A percentile compares a stretch with the other conserved stretches of the same genome.
Evolutionary conservation across 2,113 vertebrate species (phyloP).

Genomic region (Pelodiscus sinensis): DNA sequence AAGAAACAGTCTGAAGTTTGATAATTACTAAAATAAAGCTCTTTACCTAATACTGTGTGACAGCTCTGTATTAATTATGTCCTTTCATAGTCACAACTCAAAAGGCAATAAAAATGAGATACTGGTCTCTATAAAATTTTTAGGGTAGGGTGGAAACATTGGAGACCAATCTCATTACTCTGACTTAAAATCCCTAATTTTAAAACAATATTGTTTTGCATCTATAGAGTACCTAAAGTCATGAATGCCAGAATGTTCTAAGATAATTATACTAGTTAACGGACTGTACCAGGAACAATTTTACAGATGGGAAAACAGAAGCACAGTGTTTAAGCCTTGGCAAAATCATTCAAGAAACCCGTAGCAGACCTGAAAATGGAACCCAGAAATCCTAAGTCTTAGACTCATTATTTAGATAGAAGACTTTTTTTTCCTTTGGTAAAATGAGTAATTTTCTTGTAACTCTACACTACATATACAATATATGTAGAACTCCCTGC

Average conservation of each 20-base stretch:
- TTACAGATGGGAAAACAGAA: background rate
- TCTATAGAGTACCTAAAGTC: too few species aligned
- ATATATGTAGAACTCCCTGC: background rate
- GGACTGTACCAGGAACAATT: background rate
- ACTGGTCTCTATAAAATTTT: background rate
- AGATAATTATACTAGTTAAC: background rate
- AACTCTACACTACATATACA: background rate
- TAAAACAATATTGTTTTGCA: background rate
- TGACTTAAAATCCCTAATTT: background rate
- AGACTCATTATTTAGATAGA: background rate
- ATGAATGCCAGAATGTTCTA: background rate
- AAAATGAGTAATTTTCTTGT: background rate
- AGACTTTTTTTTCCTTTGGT: constrained; percentile 16
- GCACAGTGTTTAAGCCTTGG: background rate
- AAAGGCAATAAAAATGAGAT: background rate
- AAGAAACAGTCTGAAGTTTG: background rate
- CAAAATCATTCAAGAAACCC: background rate
- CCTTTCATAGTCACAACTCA: background rate
- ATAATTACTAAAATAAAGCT: background rate
- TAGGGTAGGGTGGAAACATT: background rate
- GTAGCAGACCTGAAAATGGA: background rate
- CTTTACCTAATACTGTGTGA: background rate
- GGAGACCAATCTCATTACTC: background rate
- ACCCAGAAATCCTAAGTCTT: background rate
- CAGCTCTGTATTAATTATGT: background rate